Base-by-base conservation (phyloP, 2,113 vertebrate genomes). In the Syngnathus scovelli region DNA sequence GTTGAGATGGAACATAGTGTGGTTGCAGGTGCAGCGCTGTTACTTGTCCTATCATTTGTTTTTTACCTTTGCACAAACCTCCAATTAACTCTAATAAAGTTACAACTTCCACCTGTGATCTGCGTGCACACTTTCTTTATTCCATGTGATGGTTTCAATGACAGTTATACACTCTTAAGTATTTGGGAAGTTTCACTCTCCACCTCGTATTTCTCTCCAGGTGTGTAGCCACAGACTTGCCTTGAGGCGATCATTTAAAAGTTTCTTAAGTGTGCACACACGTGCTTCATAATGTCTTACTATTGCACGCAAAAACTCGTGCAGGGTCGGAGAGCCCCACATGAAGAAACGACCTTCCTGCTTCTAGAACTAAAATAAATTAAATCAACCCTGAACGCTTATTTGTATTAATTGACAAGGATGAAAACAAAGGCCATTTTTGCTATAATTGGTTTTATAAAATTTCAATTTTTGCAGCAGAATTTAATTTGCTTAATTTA, bases 1-100 rank as follows among this genome's bases (percentile, higher is more conserved):
- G 44, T 48, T 16, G 44, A 1, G 16, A 27, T 27, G 27, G 23
- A 36, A 52, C n/a, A 48, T 41, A 67, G 37, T 41, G 51, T 41
- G 48, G 66, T 39, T 78, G 69, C 65, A 72, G 61, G 8, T 58
- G 18, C 1, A 68, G 21, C 46, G 66, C 12, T 44, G 59, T 55
- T 27, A 39, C 64, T 36, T 76, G 61, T 83, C 79, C 73, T 86
- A 41, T 79, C 75, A 79, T 80, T 77, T 33, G 3, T 33, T 33
- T 33, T 72, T 38, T 49, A 41, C 64, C 59, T 44, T 41, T 37
- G 8, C 39, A 48, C 41, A 73, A 75, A 81, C 75, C 69, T 63
- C 54, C 63, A 83, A 75, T 85, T 81, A 81, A 36, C 16, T 67
- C 62, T 37, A 66, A 49, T 49, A 23, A 70, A 80, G 66, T 68